These are phyloP conservation scores for Furcula furcula DNA, from an alignment of 2,888 invertebrate genomes.

Conservation along the genomic window DNA sequence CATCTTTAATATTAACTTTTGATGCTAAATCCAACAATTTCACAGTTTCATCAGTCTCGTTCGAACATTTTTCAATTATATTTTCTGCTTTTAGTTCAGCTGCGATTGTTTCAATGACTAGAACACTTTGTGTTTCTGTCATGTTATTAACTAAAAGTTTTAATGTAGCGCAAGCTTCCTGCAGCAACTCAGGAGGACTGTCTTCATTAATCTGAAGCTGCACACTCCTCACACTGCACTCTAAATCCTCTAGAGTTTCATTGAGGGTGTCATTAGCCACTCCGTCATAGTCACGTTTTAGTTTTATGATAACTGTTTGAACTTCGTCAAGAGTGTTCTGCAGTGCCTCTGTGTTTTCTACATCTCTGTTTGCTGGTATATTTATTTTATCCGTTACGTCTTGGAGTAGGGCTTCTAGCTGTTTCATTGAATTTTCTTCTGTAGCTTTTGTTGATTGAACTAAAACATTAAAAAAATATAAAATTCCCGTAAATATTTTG, in stretches of 20 bases:
- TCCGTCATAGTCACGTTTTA: slow-evolving; percentile 64
- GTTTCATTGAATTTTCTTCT: slow-evolving; percentile 43
- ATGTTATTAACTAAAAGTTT: slow-evolving; percentile 58
- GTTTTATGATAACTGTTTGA: slow-evolving; percentile 69
- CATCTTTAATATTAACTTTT: slow-evolving; percentile 45
- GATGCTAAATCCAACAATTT: slow-evolving; percentile 67
- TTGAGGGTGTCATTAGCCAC: slow-evolving; percentile 59
- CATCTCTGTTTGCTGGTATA: slow-evolving; percentile 28
- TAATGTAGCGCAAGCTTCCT: slow-evolving; percentile 68
- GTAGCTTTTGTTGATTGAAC: slow-evolving; percentile 23
- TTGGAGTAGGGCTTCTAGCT: slow-evolving; percentile 50
- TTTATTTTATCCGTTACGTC: slow-evolving; percentile 55
- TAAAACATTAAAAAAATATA: background rate
- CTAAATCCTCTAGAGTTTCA: slow-evolving; percentile 76
- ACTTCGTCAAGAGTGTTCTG: slow-evolving; percentile 68
- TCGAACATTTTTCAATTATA: slow-evolving; percentile 47
- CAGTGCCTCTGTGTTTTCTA: slow-evolving; percentile 50
- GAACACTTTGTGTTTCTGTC: slow-evolving; percentile 44
- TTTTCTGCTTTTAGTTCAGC: slow-evolving; percentile 29
- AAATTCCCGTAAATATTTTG: too few relatives aligned
- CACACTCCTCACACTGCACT: slow-evolving; percentile 76
- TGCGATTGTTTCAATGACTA: slow-evolving; percentile 21
- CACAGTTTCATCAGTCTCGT: slow-evolving; percentile 51
- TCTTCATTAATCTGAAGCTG: slow-evolving; percentile 71
- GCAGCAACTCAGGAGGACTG: slow-evolving; percentile 59